These are phyloP conservation scores for Spisula solida DNA, from an alignment of 2,888 invertebrate species.

Conservation along the genomic window DNA sequence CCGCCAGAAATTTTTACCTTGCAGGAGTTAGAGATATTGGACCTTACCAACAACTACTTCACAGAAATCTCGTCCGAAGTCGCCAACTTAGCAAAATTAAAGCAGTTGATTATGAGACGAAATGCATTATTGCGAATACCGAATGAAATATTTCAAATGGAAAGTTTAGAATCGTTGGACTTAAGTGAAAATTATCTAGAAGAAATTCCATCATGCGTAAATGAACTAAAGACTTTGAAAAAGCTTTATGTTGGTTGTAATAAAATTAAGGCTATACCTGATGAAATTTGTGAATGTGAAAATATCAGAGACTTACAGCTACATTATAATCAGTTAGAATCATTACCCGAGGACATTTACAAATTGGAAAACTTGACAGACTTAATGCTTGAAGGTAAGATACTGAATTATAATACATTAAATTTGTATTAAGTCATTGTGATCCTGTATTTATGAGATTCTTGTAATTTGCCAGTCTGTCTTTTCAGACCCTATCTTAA, in stretches of 20 bases:
- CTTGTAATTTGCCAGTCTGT: too few relatives aligned
- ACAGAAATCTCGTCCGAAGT: conserved; percentile 81
- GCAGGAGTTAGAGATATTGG: conserved; percentile 77
- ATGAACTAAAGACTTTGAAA: conserved; percentile 75
- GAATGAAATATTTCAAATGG: conserved; percentile 79
- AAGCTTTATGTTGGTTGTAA: conserved; percentile 78
- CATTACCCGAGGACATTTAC: conserved; percentile 78
- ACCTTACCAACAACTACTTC: conserved; percentile 83
- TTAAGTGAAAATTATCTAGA: conserved; percentile 83
- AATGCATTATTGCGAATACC: conserved; percentile 83
- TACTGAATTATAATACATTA: too few relatives aligned
- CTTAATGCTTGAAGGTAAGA: conserved; percentile 73
- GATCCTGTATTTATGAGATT: too few relatives aligned
- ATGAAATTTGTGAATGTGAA: conserved; percentile 76
- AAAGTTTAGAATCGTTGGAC: conserved; percentile 79
- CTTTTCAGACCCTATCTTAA: too few relatives aligned
- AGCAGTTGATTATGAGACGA: conserved; percentile 79
- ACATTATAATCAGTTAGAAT: conserved; percentile 73
- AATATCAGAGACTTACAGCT: conserved; percentile 70
- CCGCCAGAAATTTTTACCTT: conserved; percentile 80
- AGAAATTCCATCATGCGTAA: conserved; percentile 75
- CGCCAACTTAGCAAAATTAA: conserved; percentile 77
- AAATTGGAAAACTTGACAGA: conserved; percentile 76
- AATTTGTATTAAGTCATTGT: too few relatives aligned
- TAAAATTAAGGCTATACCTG: conserved; percentile 74